A percentile compares a stretch with the other conserved stretches of the same genome.
Evolutionary conservation across 2,113 vertebrate genomes (phyloP).

Genomic region (Synodontis membranacea): DNA sequence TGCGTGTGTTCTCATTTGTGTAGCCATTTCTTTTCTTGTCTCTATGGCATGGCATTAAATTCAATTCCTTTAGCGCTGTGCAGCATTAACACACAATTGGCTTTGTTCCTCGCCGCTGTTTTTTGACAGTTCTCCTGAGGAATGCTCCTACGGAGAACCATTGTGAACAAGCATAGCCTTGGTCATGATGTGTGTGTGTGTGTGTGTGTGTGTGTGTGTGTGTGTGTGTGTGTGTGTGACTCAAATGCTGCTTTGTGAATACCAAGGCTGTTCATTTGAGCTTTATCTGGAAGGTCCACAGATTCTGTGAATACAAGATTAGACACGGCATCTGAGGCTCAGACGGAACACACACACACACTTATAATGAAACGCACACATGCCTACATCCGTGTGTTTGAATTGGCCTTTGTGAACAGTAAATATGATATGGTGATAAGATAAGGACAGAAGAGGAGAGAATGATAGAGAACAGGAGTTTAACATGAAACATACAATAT

Average conservation of each 20-base stretch:
- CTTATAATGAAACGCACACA: constrained; percentile 9
- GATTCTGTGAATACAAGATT: constrained; percentile 50
- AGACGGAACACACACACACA: neutral
- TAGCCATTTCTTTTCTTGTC: neutral
- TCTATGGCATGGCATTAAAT: neutral
- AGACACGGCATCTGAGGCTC: constrained; percentile 21
- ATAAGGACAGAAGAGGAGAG: neutral
- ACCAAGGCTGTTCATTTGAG: constrained; percentile 41
- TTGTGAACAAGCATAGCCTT: constrained; percentile 14
- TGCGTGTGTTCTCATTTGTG: neutral
- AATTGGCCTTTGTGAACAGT: constrained; percentile 6
- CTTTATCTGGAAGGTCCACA: constrained; percentile 46
- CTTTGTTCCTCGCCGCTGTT: constrained; percentile 27
- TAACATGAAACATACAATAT: neutral
- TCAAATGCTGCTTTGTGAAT: constrained; percentile 30
- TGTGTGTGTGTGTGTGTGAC: constrained; percentile 7
- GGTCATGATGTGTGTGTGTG: constrained; percentile 8
- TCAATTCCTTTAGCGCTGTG: neutral
- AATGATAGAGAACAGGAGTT: neutral
- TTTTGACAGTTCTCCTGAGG: constrained; percentile 30
- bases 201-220: constrained; percentile 16
- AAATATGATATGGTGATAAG: constrained; percentile 17
- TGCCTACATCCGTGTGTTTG: constrained; percentile 27
- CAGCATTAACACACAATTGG: constrained; percentile 43
- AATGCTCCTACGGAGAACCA: constrained; percentile 9